Conservation (phyloP, 2,888 invertebrate genomes). For the Dendrolimus houi region DNA sequence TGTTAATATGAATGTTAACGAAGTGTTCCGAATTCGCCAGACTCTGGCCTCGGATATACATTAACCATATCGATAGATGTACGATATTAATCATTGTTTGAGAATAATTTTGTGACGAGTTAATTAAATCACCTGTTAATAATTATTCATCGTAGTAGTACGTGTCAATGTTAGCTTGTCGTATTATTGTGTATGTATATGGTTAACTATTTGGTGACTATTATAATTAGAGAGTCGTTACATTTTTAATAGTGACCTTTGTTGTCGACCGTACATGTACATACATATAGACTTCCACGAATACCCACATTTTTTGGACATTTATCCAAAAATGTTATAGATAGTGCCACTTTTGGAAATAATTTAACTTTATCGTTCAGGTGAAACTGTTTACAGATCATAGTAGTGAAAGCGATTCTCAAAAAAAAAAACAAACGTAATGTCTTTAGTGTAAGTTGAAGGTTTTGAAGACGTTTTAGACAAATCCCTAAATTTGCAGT, state of each 20-base stretch:
- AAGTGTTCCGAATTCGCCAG: constrained; percentile 49
- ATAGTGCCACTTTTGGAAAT: too few species aligned
- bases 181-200: constrained; percentile 34
- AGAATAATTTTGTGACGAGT: constrained; percentile 51
- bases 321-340: too few species aligned
- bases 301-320: too few species aligned
- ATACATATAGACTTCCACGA: too few species aligned
- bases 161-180: constrained; percentile 69
- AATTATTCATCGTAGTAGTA: constrained; percentile 64
- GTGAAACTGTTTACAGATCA: too few species aligned
- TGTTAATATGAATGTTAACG: constrained; percentile 13
- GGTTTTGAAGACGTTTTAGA: too few species aligned
- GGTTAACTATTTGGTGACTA: constrained; percentile 54
- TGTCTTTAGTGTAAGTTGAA: too few species aligned
- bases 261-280: constrained; percentile 26
- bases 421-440: too few species aligned
- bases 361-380: too few species aligned
- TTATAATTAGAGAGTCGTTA: constrained; percentile 47
- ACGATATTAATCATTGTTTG: constrained; percentile 51
- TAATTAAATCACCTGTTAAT: constrained; percentile 63
- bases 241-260: constrained; percentile 47
- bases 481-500: too few species aligned
- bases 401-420: too few species aligned
- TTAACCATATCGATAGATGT: constrained; percentile 69
- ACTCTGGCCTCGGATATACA: constrained; percentile 46